These are phyloP conservation scores for Agrotis puta DNA, from an alignment of 2,888 invertebrate genomes.

Conservation along the genomic window DNA sequence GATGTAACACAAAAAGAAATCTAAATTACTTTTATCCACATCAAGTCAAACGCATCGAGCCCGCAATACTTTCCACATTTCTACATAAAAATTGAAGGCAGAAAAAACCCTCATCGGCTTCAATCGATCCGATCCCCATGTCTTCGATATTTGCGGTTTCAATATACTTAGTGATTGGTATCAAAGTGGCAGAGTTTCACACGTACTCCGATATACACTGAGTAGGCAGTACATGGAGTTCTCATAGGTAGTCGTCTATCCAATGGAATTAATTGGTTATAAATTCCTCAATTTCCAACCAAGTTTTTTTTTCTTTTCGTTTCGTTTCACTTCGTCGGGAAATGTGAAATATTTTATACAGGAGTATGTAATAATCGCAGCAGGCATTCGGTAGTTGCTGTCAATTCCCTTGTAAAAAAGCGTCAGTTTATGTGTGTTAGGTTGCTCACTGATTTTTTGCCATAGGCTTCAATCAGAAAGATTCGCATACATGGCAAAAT, in stretches of 20 bases:
- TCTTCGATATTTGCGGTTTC: constrained; percentile 69
- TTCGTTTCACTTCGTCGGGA: too few species aligned
- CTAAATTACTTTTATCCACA: constrained; percentile 18
- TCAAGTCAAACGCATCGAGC: constrained; percentile 17
- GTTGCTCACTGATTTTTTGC: too few species aligned
- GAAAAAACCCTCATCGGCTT: constrained; percentile 44
- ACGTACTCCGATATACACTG: constrained; percentile 60
- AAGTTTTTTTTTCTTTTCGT: too few species aligned
- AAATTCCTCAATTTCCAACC: too few species aligned
- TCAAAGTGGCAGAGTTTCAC: constrained; percentile 65
- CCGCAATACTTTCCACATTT: constrained; percentile 51
- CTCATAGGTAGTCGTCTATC: not conserved
- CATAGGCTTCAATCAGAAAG: too few species aligned
- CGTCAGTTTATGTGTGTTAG: too few species aligned
- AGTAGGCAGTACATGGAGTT: constrained; percentile 15
- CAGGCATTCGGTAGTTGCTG: too few species aligned
- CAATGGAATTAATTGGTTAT: too few species aligned
- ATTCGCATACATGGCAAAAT: too few species aligned
- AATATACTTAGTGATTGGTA: constrained; percentile 68
- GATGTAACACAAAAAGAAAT: not conserved
- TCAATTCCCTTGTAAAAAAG: too few species aligned
- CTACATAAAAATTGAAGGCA: constrained; percentile 44
- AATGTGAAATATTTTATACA: too few species aligned
- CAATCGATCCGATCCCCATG: constrained; percentile 64
- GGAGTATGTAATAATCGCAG: too few species aligned